Evolutionary conservation across 2,113 vertebrate genomes (phyloP), one percentile per base, ranked within the genome.

Genomic region (Eretmochelys imbricata): DNA sequence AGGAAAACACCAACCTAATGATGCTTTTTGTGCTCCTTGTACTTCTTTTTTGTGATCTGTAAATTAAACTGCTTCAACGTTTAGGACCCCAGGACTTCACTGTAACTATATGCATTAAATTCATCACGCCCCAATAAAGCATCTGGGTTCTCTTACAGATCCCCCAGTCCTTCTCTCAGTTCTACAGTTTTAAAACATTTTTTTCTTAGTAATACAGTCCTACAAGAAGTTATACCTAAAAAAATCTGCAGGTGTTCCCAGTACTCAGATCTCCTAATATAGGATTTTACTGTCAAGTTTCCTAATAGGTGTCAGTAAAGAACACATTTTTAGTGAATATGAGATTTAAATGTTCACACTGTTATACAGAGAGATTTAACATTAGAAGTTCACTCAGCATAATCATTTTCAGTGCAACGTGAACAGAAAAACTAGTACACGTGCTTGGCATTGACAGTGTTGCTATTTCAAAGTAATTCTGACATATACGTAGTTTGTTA

Each of bases 381-480:
- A 31, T 1, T 84, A 69, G 12, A 80, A 69, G 48, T 12, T 82
- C 55, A 79, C 27, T 29, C 54, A 1, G 0, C 5, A 24, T 6
- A 48, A 10, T 53, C 14, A 54, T 53, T 88, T 93, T 91, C 84
- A 89, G 57, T 83, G 79, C 50, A 72, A 3, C 42, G 87, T 76
- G 38, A 87, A 93, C 62, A 27, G 42, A 57, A 83, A 85, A 93
- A 82, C 13, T 72, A 69, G 35, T 48, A 50, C 2, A 10, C 25
- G 2, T 16, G 13, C 75, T 91, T 87, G 59, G 7, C 78, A 85
- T 90, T 91, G 20, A 85, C 75, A 78, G 53, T 69, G 19, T 57
- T 94, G 90, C 82, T 2, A 50, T 93, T 96, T 90, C 53, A 83
- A 55, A 95, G 35, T 78, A 75, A 46, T 85, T 62, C 35, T 78